Conservation (phyloP, 2,888 invertebrate species). For the Chirona hameri region DNA sequence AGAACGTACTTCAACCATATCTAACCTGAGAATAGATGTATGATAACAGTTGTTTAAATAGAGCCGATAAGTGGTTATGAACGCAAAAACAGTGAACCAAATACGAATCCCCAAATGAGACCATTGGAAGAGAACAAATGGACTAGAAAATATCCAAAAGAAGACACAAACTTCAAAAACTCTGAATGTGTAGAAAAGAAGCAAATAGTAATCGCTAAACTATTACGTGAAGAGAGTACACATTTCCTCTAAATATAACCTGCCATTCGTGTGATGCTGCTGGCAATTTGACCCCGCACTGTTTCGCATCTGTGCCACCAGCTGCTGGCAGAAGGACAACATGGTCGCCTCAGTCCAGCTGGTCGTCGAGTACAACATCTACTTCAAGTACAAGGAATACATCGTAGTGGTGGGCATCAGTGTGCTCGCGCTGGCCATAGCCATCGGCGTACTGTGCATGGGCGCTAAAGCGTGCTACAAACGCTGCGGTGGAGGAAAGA, state of each 20-base stretch:
- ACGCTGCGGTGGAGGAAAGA: background rate
- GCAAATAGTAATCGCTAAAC: no score
- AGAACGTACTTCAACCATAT: background rate
- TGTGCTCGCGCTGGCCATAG: slow-evolving; percentile 45
- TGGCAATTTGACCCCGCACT: background rate
- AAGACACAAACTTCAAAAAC: no score
- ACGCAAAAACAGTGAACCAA: background rate
- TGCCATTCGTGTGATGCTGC: background rate
- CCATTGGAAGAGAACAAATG: no score
- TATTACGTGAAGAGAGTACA: no score
- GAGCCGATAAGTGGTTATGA: background rate
- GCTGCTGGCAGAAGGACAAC: slow-evolving; percentile 62
- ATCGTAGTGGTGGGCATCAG: slow-evolving; percentile 51
- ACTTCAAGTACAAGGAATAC: slow-evolving; percentile 52
- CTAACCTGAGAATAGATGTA: no score
- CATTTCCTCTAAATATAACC: no score
- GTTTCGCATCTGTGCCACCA: slow-evolving; percentile 45
- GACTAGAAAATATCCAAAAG: no score
- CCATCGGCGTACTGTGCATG: slow-evolving; percentile 34
- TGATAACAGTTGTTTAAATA: no score
- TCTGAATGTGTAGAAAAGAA: no score
- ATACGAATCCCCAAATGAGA: no score
- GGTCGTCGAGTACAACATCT: slow-evolving; percentile 52
- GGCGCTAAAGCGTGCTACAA: background rate
- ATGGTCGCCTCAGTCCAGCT: slow-evolving; percentile 61